These are phyloP conservation scores for Scolopax bukidnonensis DNA, from an alignment of 2,797 vertebrate species.

Conservation along the genomic window DNA sequence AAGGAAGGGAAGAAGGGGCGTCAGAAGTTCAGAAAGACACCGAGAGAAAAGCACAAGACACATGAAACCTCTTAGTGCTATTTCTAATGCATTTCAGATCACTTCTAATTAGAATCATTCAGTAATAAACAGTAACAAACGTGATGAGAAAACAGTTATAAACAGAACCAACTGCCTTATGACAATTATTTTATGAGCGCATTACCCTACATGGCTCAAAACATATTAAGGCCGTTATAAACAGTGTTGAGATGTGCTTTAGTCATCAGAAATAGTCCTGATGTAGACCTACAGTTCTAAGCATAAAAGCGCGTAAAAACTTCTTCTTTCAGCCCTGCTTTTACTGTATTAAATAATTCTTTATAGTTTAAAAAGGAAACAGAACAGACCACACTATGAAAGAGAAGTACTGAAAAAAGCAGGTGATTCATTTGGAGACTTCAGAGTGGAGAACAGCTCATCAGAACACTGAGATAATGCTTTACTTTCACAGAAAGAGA, in stretches of 20 bases:
- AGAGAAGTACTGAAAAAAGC: background rate
- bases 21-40: background rate
- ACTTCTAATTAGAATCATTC: constrained; percentile 2
- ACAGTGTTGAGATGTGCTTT: background rate
- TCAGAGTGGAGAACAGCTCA: background rate
- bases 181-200: background rate
- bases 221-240: background rate
- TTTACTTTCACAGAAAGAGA: background rate
- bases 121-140: background rate
- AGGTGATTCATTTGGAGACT: background rate
- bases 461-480: background rate
- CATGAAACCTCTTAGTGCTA: background rate
- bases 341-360: background rate
- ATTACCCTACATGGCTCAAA: constrained; percentile 2
- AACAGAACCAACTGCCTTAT: background rate
- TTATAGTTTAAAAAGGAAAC: background rate
- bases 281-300: background rate
- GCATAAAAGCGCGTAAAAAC: background rate
- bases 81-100: constrained; percentile 32
- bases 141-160: background rate
- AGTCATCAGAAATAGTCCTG: background rate
- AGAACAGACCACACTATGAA: background rate
- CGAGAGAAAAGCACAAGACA: background rate
- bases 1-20: background rate
- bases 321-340: background rate